Evolutionary conservation across 2,888 invertebrate species (phyloP).

Genomic region (Noctua janthe): DNA sequence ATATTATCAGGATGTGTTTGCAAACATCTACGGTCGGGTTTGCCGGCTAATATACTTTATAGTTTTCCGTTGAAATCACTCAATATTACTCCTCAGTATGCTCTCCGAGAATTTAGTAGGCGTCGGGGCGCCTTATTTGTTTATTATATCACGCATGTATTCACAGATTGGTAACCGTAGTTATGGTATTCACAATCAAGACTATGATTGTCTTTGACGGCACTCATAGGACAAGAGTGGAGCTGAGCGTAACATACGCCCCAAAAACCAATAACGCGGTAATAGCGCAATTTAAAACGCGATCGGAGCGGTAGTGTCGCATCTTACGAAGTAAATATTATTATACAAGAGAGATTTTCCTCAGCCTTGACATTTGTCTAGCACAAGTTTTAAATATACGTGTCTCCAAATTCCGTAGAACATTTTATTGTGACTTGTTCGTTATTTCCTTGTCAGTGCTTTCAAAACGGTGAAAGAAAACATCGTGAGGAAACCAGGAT

Average conservation of each 20-base stretch:
- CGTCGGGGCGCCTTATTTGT: background rate
- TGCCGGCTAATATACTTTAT: background rate
- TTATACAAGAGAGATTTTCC: background rate
- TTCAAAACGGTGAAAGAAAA: background rate
- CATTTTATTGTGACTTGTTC: background rate
- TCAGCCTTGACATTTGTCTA: background rate
- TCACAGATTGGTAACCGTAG: background rate
- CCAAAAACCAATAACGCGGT: background rate
- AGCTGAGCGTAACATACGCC: background rate
- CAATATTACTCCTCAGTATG: background rate
- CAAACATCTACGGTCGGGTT: conserved; percentile 15
- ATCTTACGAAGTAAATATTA: background rate
- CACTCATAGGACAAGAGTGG: background rate
- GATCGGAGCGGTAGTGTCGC: background rate
- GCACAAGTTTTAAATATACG: background rate
- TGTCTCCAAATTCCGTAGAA: background rate
- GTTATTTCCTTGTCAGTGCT: background rate
- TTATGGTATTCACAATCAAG: background rate
- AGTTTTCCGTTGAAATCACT: conserved; percentile 4
- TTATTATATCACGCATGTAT: background rate
- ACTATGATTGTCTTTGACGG: background rate
- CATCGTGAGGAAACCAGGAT: background rate
- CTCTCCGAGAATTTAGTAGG: background rate
- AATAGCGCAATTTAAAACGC: background rate
- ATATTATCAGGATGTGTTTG: conserved; percentile 22